Evolutionary conservation across 2,888 invertebrate species (phyloP).

Genomic region (Nesidiocoris tenuis): DNA sequence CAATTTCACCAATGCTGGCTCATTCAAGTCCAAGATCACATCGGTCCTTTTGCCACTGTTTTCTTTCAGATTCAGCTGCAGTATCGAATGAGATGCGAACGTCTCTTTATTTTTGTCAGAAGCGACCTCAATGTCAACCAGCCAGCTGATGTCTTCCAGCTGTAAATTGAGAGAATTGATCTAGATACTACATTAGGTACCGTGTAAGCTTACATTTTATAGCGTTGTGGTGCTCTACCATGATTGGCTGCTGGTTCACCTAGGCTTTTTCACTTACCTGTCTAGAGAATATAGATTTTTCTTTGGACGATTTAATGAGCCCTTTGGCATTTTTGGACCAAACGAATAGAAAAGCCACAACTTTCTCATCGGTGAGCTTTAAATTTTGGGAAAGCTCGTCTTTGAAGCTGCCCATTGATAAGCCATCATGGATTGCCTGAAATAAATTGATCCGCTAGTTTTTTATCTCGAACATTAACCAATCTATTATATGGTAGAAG

Average conservation of each 20-base stretch:
- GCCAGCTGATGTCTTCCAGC: conserved; percentile 60
- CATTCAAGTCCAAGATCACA: conserved; percentile 59
- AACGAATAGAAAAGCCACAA: conserved; percentile 59
- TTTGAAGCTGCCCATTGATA: conserved; percentile 60
- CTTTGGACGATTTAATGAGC: conserved; percentile 58
- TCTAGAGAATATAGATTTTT: conserved; percentile 48
- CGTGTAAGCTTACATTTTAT: too few relatives aligned
- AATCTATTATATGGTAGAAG: background rate
- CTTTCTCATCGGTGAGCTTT: conserved; percentile 58
- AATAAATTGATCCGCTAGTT: conserved; percentile 34
- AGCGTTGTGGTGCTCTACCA: too few relatives aligned
- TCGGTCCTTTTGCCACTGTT: conserved; percentile 51
- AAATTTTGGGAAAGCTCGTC: conserved; percentile 57
- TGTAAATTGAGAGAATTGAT: conserved; percentile 52
- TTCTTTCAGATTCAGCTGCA: conserved; percentile 57
- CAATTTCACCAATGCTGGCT: conserved; percentile 58
- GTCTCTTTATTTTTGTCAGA: conserved; percentile 57
- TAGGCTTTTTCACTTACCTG: too few relatives aligned
- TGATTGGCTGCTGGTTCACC: too few relatives aligned
- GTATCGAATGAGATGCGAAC: conserved; percentile 56
- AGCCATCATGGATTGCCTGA: conserved; percentile 53
- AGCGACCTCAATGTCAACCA: conserved; percentile 59
- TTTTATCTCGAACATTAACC: background rate
- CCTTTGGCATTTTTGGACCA: conserved; percentile 60
- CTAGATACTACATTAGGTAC: too few relatives aligned